A percentile compares a stretch with the other conserved stretches of the same genome.
phyloP scores from a whole-genome alignment of 30 jellyfish, hydroid and myxozoan genomes.

The Morbakka virulenta region DNA sequence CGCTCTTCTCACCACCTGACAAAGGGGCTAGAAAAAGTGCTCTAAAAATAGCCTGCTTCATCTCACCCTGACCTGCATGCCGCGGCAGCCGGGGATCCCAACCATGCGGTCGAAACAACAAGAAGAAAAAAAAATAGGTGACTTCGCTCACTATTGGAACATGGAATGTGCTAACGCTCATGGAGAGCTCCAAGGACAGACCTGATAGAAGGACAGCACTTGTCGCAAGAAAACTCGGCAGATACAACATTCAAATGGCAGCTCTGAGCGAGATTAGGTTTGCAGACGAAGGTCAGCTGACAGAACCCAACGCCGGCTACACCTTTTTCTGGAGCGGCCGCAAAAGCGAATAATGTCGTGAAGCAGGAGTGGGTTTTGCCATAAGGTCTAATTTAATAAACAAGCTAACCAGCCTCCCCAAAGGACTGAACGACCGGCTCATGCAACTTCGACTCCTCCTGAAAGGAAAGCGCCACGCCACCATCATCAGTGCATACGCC shows the following conservation, averaged over 20 bases:
- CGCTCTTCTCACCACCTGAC: background rate
- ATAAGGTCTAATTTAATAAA: background rate
- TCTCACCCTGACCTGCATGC: slow-evolving; percentile 16
- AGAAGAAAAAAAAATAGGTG: background rate
- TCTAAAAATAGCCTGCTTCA: slow-evolving; percentile 8
- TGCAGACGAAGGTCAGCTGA: background rate
- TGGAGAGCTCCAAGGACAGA: background rate
- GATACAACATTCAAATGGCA: slow-evolving; percentile 6
- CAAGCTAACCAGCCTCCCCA: background rate
- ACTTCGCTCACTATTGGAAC: background rate
- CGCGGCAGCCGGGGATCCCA: slow-evolving; percentile 11
- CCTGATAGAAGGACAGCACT: slow-evolving; percentile 35
- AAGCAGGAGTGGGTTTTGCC: slow-evolving; percentile 42
- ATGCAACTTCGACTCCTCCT: slow-evolving; percentile 42
- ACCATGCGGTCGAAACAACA: slow-evolving; percentile 21
- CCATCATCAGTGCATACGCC: slow-evolving; percentile 32
- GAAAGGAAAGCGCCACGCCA: background rate
- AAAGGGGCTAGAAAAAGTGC: slow-evolving; percentile 28
- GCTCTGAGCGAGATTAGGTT: slow-evolving; percentile 15
- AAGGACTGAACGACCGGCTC: slow-evolving; percentile 28
- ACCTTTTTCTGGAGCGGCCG: slow-evolving; percentile 10
- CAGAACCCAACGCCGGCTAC: slow-evolving; percentile 7
- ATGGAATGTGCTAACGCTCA: slow-evolving; percentile 4
- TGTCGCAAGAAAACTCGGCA: slow-evolving; percentile 14
- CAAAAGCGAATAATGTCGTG: background rate